Percentiles rank a stretch among this genome's conserved stretches.
Conservation (phyloP, 35 echinoderm and acorn worm genomes). For the Acanthaster planci region DNA sequence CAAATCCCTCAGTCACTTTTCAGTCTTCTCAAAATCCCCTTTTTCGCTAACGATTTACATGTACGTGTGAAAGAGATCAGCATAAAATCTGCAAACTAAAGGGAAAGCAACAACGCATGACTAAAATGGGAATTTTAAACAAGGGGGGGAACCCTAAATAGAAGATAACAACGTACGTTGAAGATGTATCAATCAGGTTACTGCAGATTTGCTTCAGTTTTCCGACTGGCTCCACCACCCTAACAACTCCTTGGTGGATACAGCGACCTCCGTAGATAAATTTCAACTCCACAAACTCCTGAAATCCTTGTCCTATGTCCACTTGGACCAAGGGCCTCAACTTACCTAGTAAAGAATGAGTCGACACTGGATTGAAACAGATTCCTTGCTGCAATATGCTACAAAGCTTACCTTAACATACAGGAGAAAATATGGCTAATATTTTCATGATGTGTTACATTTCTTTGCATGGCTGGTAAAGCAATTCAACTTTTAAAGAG, state of each 20-base stretch:
- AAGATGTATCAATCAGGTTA: slow-evolving; percentile 14
- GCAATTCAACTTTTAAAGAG: too few species aligned
- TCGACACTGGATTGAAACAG: neutral
- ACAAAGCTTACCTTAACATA: neutral
- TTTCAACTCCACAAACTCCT: slow-evolving; percentile 60
- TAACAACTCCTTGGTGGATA: slow-evolving; percentile 56
- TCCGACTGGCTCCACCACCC: slow-evolving; percentile 54
- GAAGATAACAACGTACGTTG: slow-evolving; percentile 2
- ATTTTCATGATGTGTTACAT: too few species aligned
- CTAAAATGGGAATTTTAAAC: too few species aligned
- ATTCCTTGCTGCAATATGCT: neutral
- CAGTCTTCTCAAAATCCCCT: too few species aligned
- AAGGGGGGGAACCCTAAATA: too few species aligned
- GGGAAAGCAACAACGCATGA: too few species aligned
- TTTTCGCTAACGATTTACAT: too few species aligned
- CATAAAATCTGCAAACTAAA: too few species aligned
- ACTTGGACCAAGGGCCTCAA: slow-evolving; percentile 60
- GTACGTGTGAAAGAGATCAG: too few species aligned
- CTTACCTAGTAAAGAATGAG: slow-evolving; percentile 49
- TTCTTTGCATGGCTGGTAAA: too few species aligned
- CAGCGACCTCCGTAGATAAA: slow-evolving; percentile 73
- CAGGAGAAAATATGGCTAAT: neutral
- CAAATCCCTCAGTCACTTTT: too few species aligned
- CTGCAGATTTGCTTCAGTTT: slow-evolving; percentile 66
- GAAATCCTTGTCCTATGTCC: slow-evolving; percentile 55